Conservation (phyloP, 2,113 vertebrate species). For the Prunella himalayana region DNA sequence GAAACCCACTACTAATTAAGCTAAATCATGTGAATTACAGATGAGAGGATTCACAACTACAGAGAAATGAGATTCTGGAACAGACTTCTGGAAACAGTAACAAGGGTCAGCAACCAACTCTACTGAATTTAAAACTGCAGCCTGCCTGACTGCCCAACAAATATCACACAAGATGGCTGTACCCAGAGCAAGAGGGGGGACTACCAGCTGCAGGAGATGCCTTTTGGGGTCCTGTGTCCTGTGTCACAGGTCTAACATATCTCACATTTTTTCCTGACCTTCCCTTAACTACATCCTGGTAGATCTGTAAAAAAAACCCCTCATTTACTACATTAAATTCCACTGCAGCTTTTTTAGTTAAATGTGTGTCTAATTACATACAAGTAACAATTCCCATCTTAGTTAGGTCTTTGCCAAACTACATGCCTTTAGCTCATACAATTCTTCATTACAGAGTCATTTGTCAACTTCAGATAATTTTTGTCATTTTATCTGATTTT, state of each 20-base stretch:
- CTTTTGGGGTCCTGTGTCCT: rapidly evolving
- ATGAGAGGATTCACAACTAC: background rate
- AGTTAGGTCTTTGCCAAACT: background rate
- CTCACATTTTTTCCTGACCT: background rate
- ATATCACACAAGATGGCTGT: background rate
- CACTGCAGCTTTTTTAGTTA: background rate
- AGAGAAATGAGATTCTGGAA: background rate
- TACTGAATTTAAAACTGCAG: background rate
- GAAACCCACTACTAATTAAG: background rate
- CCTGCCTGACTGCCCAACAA: background rate
- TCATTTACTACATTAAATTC: background rate
- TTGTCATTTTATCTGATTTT: background rate
- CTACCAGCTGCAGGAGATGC: background rate
- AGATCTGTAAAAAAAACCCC: rapidly evolving
- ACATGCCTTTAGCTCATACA: background rate
- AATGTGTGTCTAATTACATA: background rate
- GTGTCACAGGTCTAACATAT: background rate
- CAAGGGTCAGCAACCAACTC: background rate
- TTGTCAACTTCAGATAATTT: background rate
- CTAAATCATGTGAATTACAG: background rate
- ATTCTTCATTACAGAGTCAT: background rate
- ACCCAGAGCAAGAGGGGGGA: background rate
- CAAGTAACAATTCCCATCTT: background rate
- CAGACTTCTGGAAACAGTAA: background rate
- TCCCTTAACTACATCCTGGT: background rate